A percentile compares a stretch with the other conserved stretches of the same genome.
phyloP scores from a whole-genome alignment of 2,888 invertebrate species.

The Diogma glabrata region DNA sequence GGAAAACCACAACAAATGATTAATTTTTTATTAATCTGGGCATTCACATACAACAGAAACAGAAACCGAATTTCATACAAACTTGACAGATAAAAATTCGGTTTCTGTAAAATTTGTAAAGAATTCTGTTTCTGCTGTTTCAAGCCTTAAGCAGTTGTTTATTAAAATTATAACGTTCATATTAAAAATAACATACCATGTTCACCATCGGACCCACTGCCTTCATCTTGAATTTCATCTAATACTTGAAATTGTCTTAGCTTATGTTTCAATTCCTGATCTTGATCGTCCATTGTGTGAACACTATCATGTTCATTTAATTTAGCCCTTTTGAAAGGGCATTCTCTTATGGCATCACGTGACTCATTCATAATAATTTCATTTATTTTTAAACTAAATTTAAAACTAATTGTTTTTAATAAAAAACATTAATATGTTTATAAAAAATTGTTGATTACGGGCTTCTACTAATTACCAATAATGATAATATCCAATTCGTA shows the following conservation, averaged over 20 bases:
- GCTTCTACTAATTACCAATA: slow-evolving; percentile 37
- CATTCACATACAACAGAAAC: not conserved
- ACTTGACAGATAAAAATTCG: not conserved
- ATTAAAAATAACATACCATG: slow-evolving; percentile 19
- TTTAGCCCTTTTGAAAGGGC: slow-evolving; percentile 6
- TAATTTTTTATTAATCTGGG: too few species aligned
- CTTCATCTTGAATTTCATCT: slow-evolving; percentile 47
- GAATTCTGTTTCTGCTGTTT: too few species aligned
- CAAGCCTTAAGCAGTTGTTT: too few species aligned
- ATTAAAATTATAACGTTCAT: not conserved
- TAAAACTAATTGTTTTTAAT: not conserved
- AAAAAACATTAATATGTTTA: slow-evolving; percentile 8
- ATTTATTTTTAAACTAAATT: not conserved
- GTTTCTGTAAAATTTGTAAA: too few species aligned
- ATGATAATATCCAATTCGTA: slow-evolving; percentile 34
- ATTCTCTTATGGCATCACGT: not conserved
- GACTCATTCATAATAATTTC: not conserved
- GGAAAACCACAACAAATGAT: too few species aligned
- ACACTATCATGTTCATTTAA: slow-evolving; percentile 1
- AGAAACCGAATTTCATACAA: not conserved
- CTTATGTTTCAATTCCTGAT: slow-evolving; percentile 27
- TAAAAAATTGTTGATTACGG: slow-evolving; percentile 14
- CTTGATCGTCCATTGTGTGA: not conserved
- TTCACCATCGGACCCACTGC: slow-evolving; percentile 31
- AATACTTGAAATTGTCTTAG: slow-evolving; percentile 50